Evolutionary conservation across 2,113 vertebrate genomes (phyloP).

Genomic region (Pungitius pungitius): DNA sequence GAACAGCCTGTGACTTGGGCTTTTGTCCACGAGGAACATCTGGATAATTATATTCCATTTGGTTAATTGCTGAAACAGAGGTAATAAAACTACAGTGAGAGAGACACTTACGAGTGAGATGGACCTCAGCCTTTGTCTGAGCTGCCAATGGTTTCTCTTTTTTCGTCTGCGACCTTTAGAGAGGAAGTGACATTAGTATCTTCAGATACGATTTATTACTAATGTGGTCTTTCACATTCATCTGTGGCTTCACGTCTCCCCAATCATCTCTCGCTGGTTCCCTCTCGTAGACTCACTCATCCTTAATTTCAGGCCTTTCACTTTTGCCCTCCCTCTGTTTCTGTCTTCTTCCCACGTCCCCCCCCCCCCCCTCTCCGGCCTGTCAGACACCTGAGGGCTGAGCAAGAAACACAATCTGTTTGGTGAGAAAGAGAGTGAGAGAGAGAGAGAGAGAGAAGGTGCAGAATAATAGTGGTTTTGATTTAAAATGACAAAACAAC

Average conservation of each 20-base stretch:
- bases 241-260: conserved; percentile 9
- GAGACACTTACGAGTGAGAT: not conserved
- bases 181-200: conserved; percentile 20
- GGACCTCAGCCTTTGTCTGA: not conserved
- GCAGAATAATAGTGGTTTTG: conserved; percentile 13
- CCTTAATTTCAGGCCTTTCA: conserved; percentile 28
- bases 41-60: not conserved
- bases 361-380: conserved; percentile 14
- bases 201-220: conserved; percentile 28
- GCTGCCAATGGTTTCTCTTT: not conserved
- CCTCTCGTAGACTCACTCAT: conserved; percentile 33
- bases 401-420: conserved; percentile 9
- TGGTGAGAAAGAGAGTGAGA: conserved; percentile 4
- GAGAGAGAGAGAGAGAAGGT: not conserved
- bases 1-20: not conserved
- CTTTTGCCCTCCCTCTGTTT: not conserved
- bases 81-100: not conserved
- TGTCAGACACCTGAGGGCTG: conserved; percentile 30
- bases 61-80: not conserved
- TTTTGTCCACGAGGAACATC: not conserved
- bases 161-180: conserved; percentile 38
- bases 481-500: conserved; percentile 31
- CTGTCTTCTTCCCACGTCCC: not conserved
- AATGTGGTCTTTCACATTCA: conserved; percentile 35
- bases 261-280: conserved; percentile 23